A percentile compares a stretch with the other conserved stretches of the same genome.
Conservation (phyloP, 2,113 vertebrate species). For the Alosa alosa region DNA sequence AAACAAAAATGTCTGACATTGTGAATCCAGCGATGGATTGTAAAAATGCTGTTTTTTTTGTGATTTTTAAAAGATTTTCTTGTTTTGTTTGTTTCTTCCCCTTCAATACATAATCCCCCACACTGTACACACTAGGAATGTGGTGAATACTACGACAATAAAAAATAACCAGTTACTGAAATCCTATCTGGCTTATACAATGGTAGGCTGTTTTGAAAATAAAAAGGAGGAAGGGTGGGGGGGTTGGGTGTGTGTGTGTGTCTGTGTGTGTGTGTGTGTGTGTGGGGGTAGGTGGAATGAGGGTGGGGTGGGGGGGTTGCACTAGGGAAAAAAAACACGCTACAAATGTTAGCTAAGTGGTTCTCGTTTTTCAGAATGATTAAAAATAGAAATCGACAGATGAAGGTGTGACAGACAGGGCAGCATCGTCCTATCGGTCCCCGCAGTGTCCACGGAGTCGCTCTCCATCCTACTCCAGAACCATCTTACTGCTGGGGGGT, state of each 20-base stretch:
- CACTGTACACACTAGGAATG: slow-evolving; percentile 60
- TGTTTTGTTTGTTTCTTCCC: neutral
- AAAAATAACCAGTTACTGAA: slow-evolving; percentile 25
- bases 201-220: slow-evolving; percentile 70
- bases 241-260: neutral
- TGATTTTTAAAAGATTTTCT: neutral
- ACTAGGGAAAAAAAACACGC: slow-evolving; percentile 58
- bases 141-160: slow-evolving; percentile 54
- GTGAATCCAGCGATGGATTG: neutral
- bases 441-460: slow-evolving; percentile 20
- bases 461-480: neutral
- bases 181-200: slow-evolving; percentile 59
- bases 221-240: slow-evolving; percentile 38
- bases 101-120: neutral
- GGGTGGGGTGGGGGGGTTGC: neutral
- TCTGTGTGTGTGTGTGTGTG: neutral
- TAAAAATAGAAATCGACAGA: slow-evolving; percentile 39
- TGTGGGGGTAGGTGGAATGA: neutral
- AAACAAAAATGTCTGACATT: neutral
- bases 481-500: neutral
- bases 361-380: slow-evolving; percentile 70
- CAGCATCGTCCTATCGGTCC: slow-evolving; percentile 67
- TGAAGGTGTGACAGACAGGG: slow-evolving; percentile 60
- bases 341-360: slow-evolving; percentile 81
- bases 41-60: slow-evolving; percentile 21